phyloP scores from a whole-genome alignment of 2,888 invertebrate genomes.

The Eutolmus rufibarbis region DNA sequence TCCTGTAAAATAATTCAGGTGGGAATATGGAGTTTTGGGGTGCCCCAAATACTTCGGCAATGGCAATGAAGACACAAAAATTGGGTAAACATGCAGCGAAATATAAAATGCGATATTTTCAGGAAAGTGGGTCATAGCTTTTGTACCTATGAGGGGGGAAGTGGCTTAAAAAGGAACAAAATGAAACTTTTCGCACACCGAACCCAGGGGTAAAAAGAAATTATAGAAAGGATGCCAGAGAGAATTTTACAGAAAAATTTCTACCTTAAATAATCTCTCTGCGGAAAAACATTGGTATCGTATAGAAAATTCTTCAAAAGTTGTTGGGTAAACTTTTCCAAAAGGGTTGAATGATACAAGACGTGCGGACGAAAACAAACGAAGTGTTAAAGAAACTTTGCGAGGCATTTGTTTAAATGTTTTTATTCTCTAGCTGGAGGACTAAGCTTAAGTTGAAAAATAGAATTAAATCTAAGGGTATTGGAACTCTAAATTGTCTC shows the following conservation, averaged over 20 bases:
- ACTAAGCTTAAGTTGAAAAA: neutral
- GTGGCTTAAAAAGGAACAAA: neutral
- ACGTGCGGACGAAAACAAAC: neutral
- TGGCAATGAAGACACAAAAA: constrained; percentile 15
- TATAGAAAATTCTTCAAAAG: neutral
- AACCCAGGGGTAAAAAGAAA: neutral
- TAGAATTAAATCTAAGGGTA: neutral
- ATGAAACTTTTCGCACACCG: neutral
- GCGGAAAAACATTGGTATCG: neutral
- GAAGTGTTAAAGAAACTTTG: neutral
- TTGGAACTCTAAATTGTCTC: neutral
- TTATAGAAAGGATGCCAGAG: neutral
- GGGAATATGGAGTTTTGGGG: neutral
- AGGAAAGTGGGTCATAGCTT: neutral
- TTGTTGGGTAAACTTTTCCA: neutral
- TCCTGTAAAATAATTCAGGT: neutral
- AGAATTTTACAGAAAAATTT: neutral
- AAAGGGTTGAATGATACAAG: neutral
- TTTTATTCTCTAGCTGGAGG: neutral
- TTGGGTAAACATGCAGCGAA: constrained; percentile 14
- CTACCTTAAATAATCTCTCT: neutral
- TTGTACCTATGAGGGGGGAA: neutral
- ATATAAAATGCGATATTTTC: constrained; percentile 11
- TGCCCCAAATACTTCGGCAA: constrained; percentile 3
- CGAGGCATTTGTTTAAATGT: neutral